Evolutionary conservation across 2,888 invertebrate genomes (phyloP).

Genomic region (Ametastegia equiseti): DNA sequence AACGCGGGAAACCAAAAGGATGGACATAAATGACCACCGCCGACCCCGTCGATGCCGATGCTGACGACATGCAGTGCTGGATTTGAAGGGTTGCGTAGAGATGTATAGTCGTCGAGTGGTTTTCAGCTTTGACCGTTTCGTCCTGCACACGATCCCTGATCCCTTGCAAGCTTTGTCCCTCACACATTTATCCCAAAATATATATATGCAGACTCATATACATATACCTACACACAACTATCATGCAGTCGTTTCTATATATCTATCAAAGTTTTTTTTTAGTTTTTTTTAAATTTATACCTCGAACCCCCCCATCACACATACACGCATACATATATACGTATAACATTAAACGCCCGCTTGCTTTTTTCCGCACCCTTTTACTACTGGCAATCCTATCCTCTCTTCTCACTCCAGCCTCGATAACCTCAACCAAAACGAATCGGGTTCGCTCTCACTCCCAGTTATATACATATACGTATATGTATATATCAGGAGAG

Average conservation of each 20-base stretch:
- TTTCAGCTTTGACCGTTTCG: conserved; percentile 71
- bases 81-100: conserved; percentile 67
- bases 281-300: conserved; percentile 66
- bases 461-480: too few species aligned
- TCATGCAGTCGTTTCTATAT: conserved; percentile 43
- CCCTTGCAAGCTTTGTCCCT: conserved; percentile 13
- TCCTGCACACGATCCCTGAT: conserved; percentile 50
- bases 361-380: conserved; percentile 26
- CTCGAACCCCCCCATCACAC: conserved; percentile 46
- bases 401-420: background rate
- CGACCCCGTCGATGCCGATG: conserved; percentile 39
- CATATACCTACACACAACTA: too few species aligned
- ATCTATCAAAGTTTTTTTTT: conserved; percentile 56
- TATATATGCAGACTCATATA: conserved; percentile 51
- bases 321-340: background rate
- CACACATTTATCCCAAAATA: conserved; percentile 49
- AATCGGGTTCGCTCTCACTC: conserved; percentile 31
- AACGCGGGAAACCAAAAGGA: conserved; percentile 14
- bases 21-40: conserved; percentile 46
- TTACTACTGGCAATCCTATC: background rate
- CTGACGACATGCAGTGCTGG: conserved; percentile 58
- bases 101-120: conserved; percentile 64
- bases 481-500: too few species aligned
- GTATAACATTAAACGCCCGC: conserved; percentile 10
- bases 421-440: conserved; percentile 12